A percentile compares a stretch with the other conserved stretches of the same genome.
phyloP scores from a whole-genome alignment of 2,113 vertebrate species.

The Ibidorhyncha struthersii region DNA sequence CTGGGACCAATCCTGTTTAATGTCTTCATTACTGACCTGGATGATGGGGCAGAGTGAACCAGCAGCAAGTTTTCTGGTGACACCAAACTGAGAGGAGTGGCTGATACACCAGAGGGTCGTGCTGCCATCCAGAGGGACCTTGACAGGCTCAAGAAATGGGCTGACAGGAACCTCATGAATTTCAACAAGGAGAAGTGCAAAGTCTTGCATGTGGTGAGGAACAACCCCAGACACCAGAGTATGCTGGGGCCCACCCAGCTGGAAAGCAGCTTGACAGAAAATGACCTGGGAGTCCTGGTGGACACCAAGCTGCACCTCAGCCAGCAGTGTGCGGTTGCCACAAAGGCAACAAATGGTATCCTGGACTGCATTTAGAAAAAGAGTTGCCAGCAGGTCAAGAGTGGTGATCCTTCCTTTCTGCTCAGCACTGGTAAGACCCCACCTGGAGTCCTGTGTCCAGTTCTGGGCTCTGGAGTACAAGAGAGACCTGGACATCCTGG shows the following conservation, averaged over 20 bases:
- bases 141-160: accelerated
- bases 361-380: neutral
- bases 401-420: neutral
- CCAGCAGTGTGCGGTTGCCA: neutral
- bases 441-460: neutral
- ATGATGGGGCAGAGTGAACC: neutral
- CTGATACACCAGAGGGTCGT: neutral
- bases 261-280: neutral
- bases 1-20: neutral
- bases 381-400: accelerated
- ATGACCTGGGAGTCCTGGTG: accelerated
- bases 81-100: neutral
- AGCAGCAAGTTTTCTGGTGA: neutral
- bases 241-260: neutral
- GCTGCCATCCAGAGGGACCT: neutral
- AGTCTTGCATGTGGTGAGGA: neutral
- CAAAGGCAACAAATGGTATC: too few species aligned
- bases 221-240: neutral
- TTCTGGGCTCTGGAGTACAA: neutral
- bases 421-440: neutral
- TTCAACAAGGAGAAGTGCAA: neutral
- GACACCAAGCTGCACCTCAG: neutral
- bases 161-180: neutral
- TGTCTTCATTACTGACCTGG: neutral
- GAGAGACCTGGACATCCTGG: neutral